Evolutionary conservation across 2,888 invertebrate genomes (phyloP), one percentile per base, ranked within the genome.

Genomic region (Macaria notata): DNA sequence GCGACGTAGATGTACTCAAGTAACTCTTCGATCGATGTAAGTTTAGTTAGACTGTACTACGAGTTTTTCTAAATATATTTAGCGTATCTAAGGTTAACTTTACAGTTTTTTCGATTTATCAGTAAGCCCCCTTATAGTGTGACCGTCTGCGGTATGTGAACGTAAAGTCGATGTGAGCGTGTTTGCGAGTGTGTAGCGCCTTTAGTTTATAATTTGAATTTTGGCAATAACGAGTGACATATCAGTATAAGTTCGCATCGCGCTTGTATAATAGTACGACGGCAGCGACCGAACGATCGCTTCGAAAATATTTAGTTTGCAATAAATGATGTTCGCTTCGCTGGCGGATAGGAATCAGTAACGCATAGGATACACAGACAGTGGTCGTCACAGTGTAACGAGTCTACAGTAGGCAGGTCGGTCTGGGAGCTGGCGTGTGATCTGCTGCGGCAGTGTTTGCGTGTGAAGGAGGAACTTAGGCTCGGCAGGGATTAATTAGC

Each of bases 401-500:
- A 75, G 61, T 57, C 63, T 65, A 64, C 65, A 62, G 64, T 74
- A 68, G 64, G 63, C 64, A 68, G 68, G 72, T 71, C 78, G 76
- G 73, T 76, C 70, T 72, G 71, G 65, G 72, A 71, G 70, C 76
- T 67, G 55, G 68, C 55, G 74, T 62, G 69, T 58, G 52, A 65
- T 64, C 48, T 9, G 61, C 42, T 58, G 61, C 45, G 54, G 61
- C 56, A 59, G 64, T 70, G 74, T 78, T 82, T 83, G 86, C 78
- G 86, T 85, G 74, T 75, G 71, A 67, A 73, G 88, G 88, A 90
- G 81, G 78, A 88, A 83, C 75, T 83, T 87, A 86, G 88, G 89
- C 78, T 84, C 88, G 90, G 90, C 90, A 90, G 90, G 89, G 91
- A 89, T 70, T 71, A 72, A 75, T 74, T 72, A 73, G 61, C 75